Base-by-base conservation (phyloP, 2,888 invertebrate genomes). In the Pristionchus exspectatus region DNA sequence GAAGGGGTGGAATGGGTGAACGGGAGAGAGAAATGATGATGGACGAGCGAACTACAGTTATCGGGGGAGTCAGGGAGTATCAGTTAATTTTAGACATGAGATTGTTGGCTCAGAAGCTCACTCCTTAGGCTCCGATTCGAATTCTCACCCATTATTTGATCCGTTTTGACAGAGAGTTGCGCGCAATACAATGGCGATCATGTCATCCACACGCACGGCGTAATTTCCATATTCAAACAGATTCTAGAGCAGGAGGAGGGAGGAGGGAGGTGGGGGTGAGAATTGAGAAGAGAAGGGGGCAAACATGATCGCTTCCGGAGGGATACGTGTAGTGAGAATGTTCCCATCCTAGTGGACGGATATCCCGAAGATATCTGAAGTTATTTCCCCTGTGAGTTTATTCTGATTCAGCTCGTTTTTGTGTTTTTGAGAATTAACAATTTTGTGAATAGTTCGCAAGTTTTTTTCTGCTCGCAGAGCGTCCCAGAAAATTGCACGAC, bases 181-280 rank as follows among this genome's bases (percentile, higher is more conserved):
- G 66, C 81, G 50, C 54, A 54, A 81, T 81, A n/a, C n/a, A 44
- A 81, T 50, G 16, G 33, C 14, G n/a, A n/a, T 27, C 44, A n/a
- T 50, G n/a, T 50, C 81, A 81, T 27, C 50, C 50, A 50, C 50
- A 27, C 81, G 50, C 44, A 50, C 44, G 50, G 44, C 81, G 81
- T 54, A 81, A 81, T 81, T 81, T 81, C 81, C 81, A 81, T 81
- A 81, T 50, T 81, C 81, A 81, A 81, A 81, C 81, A 81, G 81
- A 44, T 50, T 81, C 81, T 33, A 33, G 72, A 72, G 72, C 27
- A 33, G 33, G 69, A n/a, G n/a, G n/a, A n/a, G 12, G 66, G 12
- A 3, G 56, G 18, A 69, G 24, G 50, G 18, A 38, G 7, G 5
- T n/a, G 77, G 7, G 77, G 18, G 81, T 4, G 81, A 81, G 81